Evolutionary conservation across 2,797 vertebrate genomes (phyloP).

Genomic region (Nasua narica): DNA sequence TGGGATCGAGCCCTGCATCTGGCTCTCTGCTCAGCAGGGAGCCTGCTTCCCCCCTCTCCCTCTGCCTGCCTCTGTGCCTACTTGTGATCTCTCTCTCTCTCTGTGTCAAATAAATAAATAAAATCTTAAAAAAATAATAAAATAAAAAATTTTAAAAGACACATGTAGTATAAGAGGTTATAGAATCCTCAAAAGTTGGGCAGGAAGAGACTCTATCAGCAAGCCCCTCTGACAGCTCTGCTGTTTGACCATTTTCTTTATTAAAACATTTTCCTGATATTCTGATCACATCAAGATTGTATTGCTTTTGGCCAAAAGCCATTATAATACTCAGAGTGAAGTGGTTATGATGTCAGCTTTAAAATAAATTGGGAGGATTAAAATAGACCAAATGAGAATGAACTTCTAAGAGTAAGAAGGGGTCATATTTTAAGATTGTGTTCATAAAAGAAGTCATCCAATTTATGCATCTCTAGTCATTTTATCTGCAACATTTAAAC

Average conservation of each 20-base stretch:
- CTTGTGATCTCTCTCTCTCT: no score
- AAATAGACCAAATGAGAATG: slow-evolving; percentile 57
- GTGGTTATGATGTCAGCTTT: slow-evolving; percentile 51
- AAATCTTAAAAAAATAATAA: no score
- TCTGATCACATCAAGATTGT: slow-evolving; percentile 7
- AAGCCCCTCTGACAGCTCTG: background rate
- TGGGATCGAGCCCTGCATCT: no score
- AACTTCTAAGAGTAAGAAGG: slow-evolving; percentile 38
- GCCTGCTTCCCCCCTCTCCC: no score
- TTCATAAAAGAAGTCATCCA: slow-evolving; percentile 38
- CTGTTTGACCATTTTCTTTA: slow-evolving; percentile 8
- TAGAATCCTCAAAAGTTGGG: background rate
- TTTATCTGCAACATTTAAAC: slow-evolving; percentile 46
- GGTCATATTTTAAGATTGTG: slow-evolving; percentile 29
- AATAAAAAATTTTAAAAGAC: background rate
- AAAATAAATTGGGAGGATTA: slow-evolving; percentile 47
- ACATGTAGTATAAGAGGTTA: background rate
- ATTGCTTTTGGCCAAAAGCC: slow-evolving; percentile 39
- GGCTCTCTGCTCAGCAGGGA: no score
- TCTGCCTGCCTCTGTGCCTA: no score
- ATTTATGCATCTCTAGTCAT: slow-evolving; percentile 36
- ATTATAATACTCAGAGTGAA: slow-evolving; percentile 45
- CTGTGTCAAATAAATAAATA: no score
- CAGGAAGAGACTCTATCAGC: background rate
- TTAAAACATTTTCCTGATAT: slow-evolving; percentile 3